These are phyloP conservation scores for Oscheius sp. DNA, from an alignment of 2,888 invertebrate species.

Conservation along the genomic window DNA sequence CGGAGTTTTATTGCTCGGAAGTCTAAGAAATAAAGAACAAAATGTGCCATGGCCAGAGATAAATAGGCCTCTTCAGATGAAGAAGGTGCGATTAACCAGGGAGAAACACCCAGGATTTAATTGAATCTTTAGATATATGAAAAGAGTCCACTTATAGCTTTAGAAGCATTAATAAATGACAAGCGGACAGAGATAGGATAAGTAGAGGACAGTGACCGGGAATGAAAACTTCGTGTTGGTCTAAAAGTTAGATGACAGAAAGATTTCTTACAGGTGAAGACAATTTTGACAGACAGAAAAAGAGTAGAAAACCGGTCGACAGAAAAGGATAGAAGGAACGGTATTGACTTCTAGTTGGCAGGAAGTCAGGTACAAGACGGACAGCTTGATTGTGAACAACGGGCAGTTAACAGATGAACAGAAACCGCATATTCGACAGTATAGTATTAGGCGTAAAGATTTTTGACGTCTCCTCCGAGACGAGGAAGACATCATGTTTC, in stretches of 20 bases:
- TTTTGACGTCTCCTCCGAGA: neutral
- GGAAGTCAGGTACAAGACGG: constrained; percentile 1
- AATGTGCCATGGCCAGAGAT: neutral
- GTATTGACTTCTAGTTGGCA: neutral
- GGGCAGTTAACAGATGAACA: neutral
- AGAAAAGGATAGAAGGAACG: neutral
- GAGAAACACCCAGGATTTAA: constrained; percentile 1
- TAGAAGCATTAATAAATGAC: neutral
- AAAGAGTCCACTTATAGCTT: neutral
- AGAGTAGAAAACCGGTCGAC: neutral
- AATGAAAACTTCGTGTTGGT: neutral
- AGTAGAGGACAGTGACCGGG: neutral
- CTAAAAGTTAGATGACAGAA: no score
- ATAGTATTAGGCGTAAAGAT: neutral
- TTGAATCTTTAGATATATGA: neutral
- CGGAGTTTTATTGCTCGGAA: constrained; percentile 10
- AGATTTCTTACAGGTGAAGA: neutral
- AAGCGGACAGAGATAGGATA: neutral
- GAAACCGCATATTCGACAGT: no score
- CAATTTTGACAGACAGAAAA: neutral
- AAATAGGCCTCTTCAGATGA: constrained; percentile 14
- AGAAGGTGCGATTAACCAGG: constrained; percentile 17
- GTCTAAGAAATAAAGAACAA: constrained; percentile 7
- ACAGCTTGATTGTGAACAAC: neutral
- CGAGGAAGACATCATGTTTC: constrained; percentile 23